Conservation (phyloP, 30 jellyfish, hydroid and myxozoan species). For the Aurelia sp. region DNA sequence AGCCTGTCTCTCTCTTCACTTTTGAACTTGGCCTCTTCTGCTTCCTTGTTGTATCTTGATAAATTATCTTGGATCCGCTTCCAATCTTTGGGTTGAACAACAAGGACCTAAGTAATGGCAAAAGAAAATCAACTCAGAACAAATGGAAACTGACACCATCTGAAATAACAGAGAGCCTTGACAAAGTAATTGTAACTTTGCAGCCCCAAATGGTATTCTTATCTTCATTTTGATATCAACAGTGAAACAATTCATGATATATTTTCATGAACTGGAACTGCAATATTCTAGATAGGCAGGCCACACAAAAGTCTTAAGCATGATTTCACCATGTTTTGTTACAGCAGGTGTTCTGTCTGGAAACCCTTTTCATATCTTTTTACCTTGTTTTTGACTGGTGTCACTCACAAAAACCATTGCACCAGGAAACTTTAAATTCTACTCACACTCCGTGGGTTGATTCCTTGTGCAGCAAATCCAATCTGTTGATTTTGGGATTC, state of each 20-base stretch:
- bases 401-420: no score
- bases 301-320: no score
- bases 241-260: neutral
- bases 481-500: conserved; percentile 45
- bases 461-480: conserved; percentile 90
- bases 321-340: no score
- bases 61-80: conserved; percentile 84
- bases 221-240: neutral
- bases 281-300: no score
- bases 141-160: no score
- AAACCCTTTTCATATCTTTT: no score
- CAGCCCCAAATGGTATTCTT: no score
- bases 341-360: no score
- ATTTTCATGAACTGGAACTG: no score
- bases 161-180: no score
- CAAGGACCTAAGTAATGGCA: conserved; percentile 67
- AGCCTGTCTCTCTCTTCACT: conserved; percentile 85
- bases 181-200: no score
- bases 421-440: neutral
- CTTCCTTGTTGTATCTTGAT: conserved; percentile 75
- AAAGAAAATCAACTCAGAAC: neutral
- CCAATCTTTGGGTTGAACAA: conserved; percentile 96
- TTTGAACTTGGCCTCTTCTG: conserved; percentile 70
- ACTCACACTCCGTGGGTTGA: conserved; percentile 84
- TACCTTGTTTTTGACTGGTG: no score